Evolutionary conservation across 92 coral and sea anemone genomes (phyloP), one percentile per base, ranked within the genome.

Genomic region (Hydrozoanthus gracilis): DNA sequence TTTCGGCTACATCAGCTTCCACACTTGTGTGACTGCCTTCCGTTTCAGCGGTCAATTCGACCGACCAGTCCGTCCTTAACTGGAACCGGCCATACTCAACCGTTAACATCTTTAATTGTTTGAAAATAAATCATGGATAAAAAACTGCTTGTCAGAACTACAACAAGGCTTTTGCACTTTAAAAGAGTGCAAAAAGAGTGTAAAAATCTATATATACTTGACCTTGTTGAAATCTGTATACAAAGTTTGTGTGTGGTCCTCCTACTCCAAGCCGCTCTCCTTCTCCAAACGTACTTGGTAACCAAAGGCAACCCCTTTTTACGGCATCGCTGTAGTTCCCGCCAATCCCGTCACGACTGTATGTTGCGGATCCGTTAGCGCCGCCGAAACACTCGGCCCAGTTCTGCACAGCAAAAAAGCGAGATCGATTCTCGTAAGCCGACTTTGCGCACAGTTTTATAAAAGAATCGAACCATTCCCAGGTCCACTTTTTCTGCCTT

Each of bases 341-440:
- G 7, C 16, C 3, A 13, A 52, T 4, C 7, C 82, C 82, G 35
- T 77, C 82, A 17, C 82, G 82, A 55, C 15, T 60, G 82, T 77
- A 77, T 3, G 68, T 56, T 8, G 5, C 50, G 5, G 49, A 55
- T 0, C 50, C 51, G 35, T 52, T 77, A 5, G 67, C 49, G 12
- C 82, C 82, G 46, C 67, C 56, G 15, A 35, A 77, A 20, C 82
- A 77, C 27, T 77, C 82, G 12, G 51, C 52, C 67, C 67, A 77
- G 82, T 77, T 39, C 66, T 77, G 82, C 48, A 77, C 82, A 17
- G 82, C 82, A 27, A 77, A 77, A 7, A 27, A 77, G 27, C 82
- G 49, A 18, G 10, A 77, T 11, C 69, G 48, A 2, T 18, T 9
- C 6, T 11, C 68, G 5, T 77, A n/a, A n/a, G 50, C 82, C 1